phyloP scores from a whole-genome alignment of 2,888 invertebrate species.

The Gryllus longicercus region DNA sequence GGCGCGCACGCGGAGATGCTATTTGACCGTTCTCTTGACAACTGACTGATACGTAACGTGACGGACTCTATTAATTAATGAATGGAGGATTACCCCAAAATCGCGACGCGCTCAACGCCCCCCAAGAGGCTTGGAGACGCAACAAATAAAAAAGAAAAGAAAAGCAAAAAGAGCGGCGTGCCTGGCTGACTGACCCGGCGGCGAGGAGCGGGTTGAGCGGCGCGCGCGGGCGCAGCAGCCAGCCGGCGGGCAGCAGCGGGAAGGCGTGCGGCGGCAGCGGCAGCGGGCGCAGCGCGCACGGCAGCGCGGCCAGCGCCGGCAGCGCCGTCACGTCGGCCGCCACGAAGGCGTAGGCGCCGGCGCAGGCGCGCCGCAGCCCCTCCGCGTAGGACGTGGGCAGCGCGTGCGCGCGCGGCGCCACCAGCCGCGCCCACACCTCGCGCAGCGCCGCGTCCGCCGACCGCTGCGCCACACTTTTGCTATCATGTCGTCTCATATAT shows the following conservation, averaged over 20 bases:
- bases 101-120: too few species aligned
- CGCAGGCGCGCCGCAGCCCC: background rate
- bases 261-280: background rate
- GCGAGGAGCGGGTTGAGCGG: background rate
- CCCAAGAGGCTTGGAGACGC: too few species aligned
- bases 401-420: background rate
- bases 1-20: too few species aligned
- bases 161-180: too few species aligned
- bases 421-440: background rate
- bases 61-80: too few species aligned
- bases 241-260: background rate
- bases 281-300: background rate
- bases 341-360: background rate
- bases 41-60: too few species aligned
- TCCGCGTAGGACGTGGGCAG: background rate
- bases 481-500: background rate
- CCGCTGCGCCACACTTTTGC: background rate
- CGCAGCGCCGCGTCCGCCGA: background rate
- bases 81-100: too few species aligned
- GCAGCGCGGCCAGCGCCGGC: background rate
- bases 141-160: too few species aligned
- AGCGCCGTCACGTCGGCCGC: background rate
- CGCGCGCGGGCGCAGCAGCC: background rate
- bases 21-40: too few species aligned
- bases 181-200: too few species aligned